These are phyloP conservation scores for Tangara arthus DNA, from an alignment of 2,797 vertebrate genomes.

Conservation along the genomic window DNA sequence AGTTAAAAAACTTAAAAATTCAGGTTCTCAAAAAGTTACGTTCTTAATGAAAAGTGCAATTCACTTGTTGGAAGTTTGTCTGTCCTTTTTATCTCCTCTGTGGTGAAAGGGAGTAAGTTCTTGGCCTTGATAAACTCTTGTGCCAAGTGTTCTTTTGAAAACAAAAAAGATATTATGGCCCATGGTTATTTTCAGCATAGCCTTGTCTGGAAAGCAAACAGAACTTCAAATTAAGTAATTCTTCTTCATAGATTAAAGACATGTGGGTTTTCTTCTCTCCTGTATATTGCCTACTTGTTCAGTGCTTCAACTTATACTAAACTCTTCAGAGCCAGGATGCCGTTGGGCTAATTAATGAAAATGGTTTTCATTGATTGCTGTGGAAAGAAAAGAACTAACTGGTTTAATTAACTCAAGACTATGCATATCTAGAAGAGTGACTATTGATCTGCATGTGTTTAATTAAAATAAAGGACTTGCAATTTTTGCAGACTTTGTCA, in stretches of 20 bases:
- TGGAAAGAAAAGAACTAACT: neutral
- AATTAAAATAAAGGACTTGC: constrained; percentile 9
- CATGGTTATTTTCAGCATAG: neutral
- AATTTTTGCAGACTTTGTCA: neutral
- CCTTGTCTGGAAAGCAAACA: neutral
- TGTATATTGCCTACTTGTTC: neutral
- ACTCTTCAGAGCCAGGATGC: neutral
- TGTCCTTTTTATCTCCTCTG: neutral
- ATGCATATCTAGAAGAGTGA: neutral
- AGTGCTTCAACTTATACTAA: neutral
- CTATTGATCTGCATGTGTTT: constrained; percentile 8
- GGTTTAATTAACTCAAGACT: constrained; percentile 8
- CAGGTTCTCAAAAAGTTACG: neutral
- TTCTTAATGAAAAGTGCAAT: neutral
- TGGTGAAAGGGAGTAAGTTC: neutral
- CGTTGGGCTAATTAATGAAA: neutral
- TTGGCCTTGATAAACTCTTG: neutral
- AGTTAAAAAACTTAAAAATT: neutral
- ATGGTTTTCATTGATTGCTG: constrained; percentile 1
- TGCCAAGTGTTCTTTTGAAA: neutral
- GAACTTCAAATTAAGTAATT: neutral
- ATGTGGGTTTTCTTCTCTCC: neutral
- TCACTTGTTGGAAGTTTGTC: neutral
- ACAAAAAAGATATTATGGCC: neutral
- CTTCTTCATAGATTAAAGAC: neutral